phyloP scores from a whole-genome alignment of 2,888 invertebrate genomes.

The Bibio marci region DNA sequence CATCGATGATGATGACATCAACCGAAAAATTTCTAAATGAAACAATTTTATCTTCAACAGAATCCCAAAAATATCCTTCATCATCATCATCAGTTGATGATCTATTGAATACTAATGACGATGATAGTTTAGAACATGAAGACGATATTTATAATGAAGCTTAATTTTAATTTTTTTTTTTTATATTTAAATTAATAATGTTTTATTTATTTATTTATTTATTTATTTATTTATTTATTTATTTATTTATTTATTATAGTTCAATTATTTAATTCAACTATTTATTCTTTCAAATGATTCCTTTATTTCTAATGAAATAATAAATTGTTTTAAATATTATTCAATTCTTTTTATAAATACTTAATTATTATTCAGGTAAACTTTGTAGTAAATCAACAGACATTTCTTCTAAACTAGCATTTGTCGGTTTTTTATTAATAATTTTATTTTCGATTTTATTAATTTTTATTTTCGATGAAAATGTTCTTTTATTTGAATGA shows the following conservation, averaged over 20 bases:
- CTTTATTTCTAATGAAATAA: too few species aligned
- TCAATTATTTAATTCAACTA: neutral
- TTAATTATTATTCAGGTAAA: neutral
- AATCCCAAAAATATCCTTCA: too few species aligned
- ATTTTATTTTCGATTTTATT: neutral
- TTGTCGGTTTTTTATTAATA: neutral
- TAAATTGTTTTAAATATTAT: neutral
- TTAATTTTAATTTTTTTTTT: neutral
- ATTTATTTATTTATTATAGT: neutral
- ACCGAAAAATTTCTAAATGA: conserved; percentile 1
- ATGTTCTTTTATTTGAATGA: conserved; percentile 1
- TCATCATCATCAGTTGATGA: neutral
- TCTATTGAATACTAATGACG: neutral
- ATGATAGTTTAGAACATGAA: neutral
- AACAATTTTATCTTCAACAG: neutral
- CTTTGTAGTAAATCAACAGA: conserved; percentile 3
- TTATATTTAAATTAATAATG: neutral
- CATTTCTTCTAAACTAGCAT: neutral
- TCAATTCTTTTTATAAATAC: too few species aligned
- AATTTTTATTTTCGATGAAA: neutral
- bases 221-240: conserved; percentile 1
- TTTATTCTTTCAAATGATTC: neutral
- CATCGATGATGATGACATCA: conserved; percentile 16
- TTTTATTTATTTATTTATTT: conserved; percentile 10
- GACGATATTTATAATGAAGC: conserved; percentile 3